Base-by-base conservation (phyloP, 2,888 invertebrate species). In the Mamestra brassicae region DNA sequence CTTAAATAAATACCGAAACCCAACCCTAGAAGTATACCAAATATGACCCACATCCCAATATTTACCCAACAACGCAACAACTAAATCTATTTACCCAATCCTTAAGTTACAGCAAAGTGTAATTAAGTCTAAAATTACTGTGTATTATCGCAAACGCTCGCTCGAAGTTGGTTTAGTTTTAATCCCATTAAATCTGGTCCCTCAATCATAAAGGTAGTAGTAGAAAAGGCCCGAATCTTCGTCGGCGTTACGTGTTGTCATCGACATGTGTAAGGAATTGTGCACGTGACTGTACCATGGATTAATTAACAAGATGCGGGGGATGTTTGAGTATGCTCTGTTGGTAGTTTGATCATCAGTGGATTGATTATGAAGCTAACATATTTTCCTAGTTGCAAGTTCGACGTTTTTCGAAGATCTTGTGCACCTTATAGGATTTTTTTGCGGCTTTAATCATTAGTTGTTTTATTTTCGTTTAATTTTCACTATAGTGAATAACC, bases 111-210 rank as follows among this genome's bases (percentile, higher is more conserved):
- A 78, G 71, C 74, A 63, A 71, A 87, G 72, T 80, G 66, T 86
- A 71, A 84, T 73, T 74, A 84, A 81, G 73, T 87, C 66, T 55
- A 61, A 55, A 68, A 74, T 74, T 74, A 76, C 73, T 85, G 67
- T 74, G 64, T 73, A 87, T 76, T 79, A 81, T 84, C 78, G 84
- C 36, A 64, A 69, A 64, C 71, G 63, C 74, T 86, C 58, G 1
- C 61, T 26, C 70, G 11, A 72, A 78, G 71, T 69, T 36, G 73
- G 66, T 84, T 79, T 70, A 79, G 87, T 81, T 86, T 86, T 88
- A 86, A 86, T 86, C 85, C 85, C 67, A 86, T 86, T 86, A 81
- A 86, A 86, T 79, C 87, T 80, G 71, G 85, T 78, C 79, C 88
- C 76, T 78, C 87, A 75, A 88, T 88, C 88, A 80, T 86, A 79